Evolutionary conservation across 2,113 vertebrate genomes (phyloP).

Genomic region (Phyllopteryx taeniolatus): DNA sequence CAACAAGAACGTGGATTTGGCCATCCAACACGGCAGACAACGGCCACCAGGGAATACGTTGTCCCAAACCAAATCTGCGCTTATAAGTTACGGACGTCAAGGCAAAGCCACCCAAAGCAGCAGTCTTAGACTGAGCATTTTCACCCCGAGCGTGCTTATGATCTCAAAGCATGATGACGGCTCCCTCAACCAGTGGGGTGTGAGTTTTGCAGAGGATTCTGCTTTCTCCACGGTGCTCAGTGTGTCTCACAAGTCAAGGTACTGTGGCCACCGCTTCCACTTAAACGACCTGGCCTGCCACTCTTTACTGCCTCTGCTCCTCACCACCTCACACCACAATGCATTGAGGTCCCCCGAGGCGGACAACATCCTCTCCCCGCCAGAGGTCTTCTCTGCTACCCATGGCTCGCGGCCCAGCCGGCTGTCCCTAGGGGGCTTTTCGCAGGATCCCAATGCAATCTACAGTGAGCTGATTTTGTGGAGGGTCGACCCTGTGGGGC

Average conservation of each 20-base stretch:
- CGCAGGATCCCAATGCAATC: constrained; percentile 86
- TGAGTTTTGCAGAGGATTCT: constrained; percentile 95
- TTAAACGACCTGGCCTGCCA: constrained; percentile 97
- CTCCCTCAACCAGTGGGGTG: constrained; percentile 95
- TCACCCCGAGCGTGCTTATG: constrained; percentile 96
- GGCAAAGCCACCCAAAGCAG: constrained; percentile 61
- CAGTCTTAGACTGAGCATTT: constrained; percentile 91
- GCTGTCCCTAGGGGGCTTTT: constrained; percentile 57
- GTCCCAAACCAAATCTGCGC: constrained; percentile 83
- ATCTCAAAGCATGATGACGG: constrained; percentile 97
- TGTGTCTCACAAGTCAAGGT: constrained; percentile 94
- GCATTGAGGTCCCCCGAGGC: constrained; percentile 80
- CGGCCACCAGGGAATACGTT: constrained; percentile 74
- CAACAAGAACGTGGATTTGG: constrained; percentile 95
- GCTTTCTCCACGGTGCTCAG: constrained; percentile 96
- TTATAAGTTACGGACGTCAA: constrained; percentile 73
- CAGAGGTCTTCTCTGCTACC: constrained; percentile 30
- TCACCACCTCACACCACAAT: constrained; percentile 98
- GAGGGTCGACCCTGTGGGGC: constrained; percentile 97
- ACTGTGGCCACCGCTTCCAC: constrained; percentile 98
- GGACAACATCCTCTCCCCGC: constrained; percentile 51
- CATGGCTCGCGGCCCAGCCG: constrained; percentile 60
- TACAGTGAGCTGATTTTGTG: constrained; percentile 98
- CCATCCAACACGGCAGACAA: constrained; percentile 92
- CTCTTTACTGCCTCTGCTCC: constrained; percentile 89